These are phyloP conservation scores for Danio albolineatus DNA, from an alignment of 2,797 vertebrate species.

Conservation along the genomic window DNA sequence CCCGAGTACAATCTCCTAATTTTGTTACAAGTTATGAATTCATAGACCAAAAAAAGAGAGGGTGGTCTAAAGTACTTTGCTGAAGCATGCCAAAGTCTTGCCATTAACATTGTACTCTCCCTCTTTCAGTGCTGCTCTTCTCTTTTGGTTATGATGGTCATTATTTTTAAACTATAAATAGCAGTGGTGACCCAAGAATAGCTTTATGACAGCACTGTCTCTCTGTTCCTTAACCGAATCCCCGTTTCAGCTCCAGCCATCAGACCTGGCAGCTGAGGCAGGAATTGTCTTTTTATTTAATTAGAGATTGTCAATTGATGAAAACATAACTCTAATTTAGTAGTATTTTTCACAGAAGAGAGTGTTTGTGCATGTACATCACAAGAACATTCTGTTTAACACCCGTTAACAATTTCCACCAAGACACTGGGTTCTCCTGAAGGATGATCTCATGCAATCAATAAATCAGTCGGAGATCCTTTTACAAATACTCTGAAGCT, in stretches of 20 bases:
- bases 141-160: conserved; percentile 31
- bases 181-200: conserved; percentile 46
- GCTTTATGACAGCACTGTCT: conserved; percentile 37
- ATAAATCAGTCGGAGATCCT: conserved; percentile 20
- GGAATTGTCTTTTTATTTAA: conserved; percentile 4
- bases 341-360: background rate
- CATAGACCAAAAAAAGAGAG: background rate
- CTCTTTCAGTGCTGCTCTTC: background rate
- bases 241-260: conserved; percentile 3
- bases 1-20: no score
- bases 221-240: conserved; percentile 35
- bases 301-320: conserved; percentile 11
- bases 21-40: background rate
- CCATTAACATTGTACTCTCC: background rate
- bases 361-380: background rate
- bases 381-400: background rate
- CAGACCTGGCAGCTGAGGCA: conserved; percentile 4
- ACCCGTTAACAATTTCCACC: background rate
- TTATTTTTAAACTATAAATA: conserved; percentile 53
- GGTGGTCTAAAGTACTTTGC: background rate
- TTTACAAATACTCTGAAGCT: conserved; percentile 6
- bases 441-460: conserved; percentile 30
- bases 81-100: background rate
- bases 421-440: conserved; percentile 24
- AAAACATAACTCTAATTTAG: background rate